Conservation (phyloP, 2,113 vertebrate genomes). For the Sebastes schlegelii region DNA sequence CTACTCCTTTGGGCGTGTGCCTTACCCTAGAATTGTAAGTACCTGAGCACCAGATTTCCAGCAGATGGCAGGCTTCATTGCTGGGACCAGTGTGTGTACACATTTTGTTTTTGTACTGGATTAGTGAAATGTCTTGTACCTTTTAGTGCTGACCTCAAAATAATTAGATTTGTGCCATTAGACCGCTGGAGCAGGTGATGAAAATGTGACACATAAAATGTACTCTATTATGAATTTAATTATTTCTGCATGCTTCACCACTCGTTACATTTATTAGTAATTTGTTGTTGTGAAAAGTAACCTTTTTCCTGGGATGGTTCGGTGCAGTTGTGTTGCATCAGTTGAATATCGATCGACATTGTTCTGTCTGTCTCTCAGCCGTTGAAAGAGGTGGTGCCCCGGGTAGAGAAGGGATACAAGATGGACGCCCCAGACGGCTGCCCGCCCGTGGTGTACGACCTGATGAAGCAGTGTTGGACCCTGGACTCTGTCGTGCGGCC, state of each 20-base stretch:
- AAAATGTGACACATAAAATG: background rate
- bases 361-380: constrained; percentile 81
- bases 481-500: constrained; percentile 89
- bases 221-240: constrained; percentile 1
- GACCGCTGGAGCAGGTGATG: constrained; percentile 21
- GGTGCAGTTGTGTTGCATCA: background rate
- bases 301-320: background rate
- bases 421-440: constrained; percentile 97
- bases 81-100: background rate
- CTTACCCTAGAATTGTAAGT: constrained; percentile 99
- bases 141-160: constrained; percentile 21
- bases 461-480: constrained; percentile 99
- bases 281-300: background rate
- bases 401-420: constrained; percentile 97
- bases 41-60: constrained; percentile 39
- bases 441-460: constrained; percentile 90
- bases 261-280: background rate
- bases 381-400: constrained; percentile 96
- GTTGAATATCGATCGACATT: background rate
- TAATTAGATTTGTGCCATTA: constrained; percentile 29
- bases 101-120: background rate
- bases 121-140: constrained; percentile 10
- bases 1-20: constrained; percentile 98
- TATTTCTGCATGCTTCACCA: constrained; percentile 12
- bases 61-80: constrained; percentile 67